Percentiles rank a stretch among this genome's conserved stretches.
Conservation (phyloP, 2,113 vertebrate species). For the Entosphenus tridentatus region DNA sequence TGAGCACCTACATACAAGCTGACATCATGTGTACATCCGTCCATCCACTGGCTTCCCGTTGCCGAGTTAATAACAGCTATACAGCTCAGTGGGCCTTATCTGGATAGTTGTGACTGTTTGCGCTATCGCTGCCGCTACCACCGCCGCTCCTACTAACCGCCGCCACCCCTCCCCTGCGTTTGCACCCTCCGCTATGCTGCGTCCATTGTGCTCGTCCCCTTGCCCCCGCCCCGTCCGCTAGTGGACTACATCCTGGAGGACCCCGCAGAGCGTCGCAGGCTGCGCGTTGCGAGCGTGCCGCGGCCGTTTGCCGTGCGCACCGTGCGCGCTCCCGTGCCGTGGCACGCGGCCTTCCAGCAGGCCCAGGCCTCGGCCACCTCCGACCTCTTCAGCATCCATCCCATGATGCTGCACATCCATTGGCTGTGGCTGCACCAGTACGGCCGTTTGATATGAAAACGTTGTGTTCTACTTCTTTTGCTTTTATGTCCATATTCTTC, state of each 20-base stretch:
- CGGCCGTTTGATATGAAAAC: slow-evolving; percentile 9
- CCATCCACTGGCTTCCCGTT: no score
- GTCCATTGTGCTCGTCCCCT: not conserved
- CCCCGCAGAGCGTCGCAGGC: slow-evolving; percentile 32
- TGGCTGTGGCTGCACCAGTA: slow-evolving; percentile 48
- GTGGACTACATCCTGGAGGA: slow-evolving; percentile 69
- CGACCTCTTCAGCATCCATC: slow-evolving; percentile 36
- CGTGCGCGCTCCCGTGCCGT: slow-evolving; percentile 48
- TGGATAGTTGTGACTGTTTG: no score
- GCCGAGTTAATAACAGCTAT: no score
- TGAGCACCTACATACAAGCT: no score
- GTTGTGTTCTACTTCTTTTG: no score
- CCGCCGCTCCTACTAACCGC: no score
- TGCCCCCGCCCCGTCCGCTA: slow-evolving; percentile 13
- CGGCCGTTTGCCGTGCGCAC: slow-evolving; percentile 30
- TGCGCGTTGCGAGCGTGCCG: slow-evolving; percentile 40
- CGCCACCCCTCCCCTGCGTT: no score
- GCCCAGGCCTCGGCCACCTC: slow-evolving; percentile 29
- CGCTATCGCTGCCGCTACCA: no score
- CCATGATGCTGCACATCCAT: slow-evolving; percentile 38
- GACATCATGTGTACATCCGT: no score
- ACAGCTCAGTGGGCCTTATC: no score
- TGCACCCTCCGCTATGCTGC: no score
- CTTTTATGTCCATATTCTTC: no score
- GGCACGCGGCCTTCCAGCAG: slow-evolving; percentile 26